Conservation (phyloP, 1,140 invertebrate species). For the Ceratosolen solmsi region DNA sequence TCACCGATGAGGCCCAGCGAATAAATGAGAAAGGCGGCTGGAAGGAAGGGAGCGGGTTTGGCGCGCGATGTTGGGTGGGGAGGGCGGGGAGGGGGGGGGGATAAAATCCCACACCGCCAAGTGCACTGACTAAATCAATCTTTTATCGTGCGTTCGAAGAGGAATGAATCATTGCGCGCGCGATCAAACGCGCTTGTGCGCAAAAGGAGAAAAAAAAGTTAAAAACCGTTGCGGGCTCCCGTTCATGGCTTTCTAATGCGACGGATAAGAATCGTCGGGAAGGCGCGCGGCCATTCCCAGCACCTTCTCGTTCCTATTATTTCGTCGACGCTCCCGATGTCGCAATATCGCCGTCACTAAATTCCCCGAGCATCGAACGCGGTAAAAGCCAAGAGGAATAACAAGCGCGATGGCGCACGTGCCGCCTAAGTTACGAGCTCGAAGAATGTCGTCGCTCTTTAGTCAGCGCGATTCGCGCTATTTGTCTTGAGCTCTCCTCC, state of each 20-base stretch:
- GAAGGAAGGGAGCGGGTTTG: too few relatives aligned
- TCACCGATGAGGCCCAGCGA: background rate
- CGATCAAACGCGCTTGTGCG: background rate
- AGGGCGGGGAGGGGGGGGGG: too few relatives aligned
- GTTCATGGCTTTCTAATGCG: background rate
- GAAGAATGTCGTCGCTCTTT: slow-evolving; percentile 8
- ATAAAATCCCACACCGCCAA: background rate
- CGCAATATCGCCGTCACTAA: background rate
- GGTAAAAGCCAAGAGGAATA: background rate
- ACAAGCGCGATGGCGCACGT: background rate
- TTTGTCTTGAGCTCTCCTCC: background rate
- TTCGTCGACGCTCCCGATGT: background rate
- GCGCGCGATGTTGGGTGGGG: too few relatives aligned
- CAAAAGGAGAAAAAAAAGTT: background rate
- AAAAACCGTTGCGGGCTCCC: background rate
- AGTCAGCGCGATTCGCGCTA: background rate
- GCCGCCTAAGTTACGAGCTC: background rate
- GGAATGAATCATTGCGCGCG: background rate
- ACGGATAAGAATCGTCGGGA: background rate
- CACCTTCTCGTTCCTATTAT: background rate
- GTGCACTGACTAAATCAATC: background rate
- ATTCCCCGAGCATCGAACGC: background rate
- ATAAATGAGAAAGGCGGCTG: background rate
- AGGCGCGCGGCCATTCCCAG: too few relatives aligned
- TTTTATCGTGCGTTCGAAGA: background rate